These are phyloP conservation scores for Eledone cirrhosa DNA, from an alignment of 2,888 invertebrate species.

Conservation along the genomic window DNA sequence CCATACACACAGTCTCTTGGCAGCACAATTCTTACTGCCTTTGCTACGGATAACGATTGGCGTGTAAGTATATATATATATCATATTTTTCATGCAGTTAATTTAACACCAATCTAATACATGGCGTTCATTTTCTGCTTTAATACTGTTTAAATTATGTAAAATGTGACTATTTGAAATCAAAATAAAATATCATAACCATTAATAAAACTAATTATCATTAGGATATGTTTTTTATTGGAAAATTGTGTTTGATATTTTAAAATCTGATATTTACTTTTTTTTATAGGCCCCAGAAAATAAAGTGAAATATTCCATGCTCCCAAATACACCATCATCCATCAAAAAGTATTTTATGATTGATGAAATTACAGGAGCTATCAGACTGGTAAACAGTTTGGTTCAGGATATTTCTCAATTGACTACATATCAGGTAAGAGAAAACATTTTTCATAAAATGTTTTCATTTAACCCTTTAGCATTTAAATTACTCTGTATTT, in stretches of 20 bases:
- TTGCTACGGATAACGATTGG: constrained; percentile 43
- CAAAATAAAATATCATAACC: too few relatives aligned
- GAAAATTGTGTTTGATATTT: too few relatives aligned
- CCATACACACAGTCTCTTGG: constrained; percentile 44
- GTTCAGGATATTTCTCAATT: constrained; percentile 42
- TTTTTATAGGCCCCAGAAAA: constrained; percentile 6
- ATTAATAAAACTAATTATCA: too few relatives aligned
- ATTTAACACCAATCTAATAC: too few relatives aligned
- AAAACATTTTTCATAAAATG: background rate
- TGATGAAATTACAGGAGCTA: constrained; percentile 45
- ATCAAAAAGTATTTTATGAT: constrained; percentile 47
- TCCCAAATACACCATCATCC: background rate
- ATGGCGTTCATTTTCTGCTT: too few relatives aligned
- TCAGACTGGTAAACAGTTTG: constrained; percentile 49
- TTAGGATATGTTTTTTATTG: too few relatives aligned
- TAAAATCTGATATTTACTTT: constrained; percentile 40
- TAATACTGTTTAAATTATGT: too few relatives aligned
- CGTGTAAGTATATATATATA: constrained; percentile 31
- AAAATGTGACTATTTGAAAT: too few relatives aligned
- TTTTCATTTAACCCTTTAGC: background rate
- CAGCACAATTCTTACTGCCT: constrained; percentile 39
- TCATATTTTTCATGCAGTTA: background rate
- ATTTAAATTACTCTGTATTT: too few relatives aligned
- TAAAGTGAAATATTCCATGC: background rate
- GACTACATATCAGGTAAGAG: constrained; percentile 38